These are phyloP conservation scores for Chymomyza fuscimana DNA, from an alignment of 2,888 invertebrate genomes.

Conservation along the genomic window DNA sequence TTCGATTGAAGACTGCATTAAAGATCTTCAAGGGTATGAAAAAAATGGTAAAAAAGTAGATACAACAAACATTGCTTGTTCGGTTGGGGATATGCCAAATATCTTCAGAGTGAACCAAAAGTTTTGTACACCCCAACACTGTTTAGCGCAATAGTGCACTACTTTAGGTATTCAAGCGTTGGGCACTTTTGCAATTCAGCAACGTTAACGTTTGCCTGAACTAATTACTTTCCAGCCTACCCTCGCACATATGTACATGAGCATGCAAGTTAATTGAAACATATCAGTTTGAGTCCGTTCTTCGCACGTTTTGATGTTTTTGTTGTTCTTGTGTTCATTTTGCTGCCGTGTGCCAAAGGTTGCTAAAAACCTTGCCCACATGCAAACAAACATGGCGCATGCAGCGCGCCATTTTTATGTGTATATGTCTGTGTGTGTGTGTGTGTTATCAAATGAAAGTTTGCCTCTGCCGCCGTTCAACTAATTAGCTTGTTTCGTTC, in stretches of 20 bases:
- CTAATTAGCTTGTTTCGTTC: slow-evolving; percentile 38
- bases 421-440: background rate
- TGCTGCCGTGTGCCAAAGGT: slow-evolving; percentile 23
- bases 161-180: too few species aligned
- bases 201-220: too few species aligned
- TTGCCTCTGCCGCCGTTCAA: slow-evolving; percentile 7
- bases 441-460: slow-evolving; percentile 8
- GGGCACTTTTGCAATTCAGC: too few species aligned
- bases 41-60: too few species aligned
- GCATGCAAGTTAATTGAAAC: slow-evolving; percentile 12
- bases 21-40: too few species aligned
- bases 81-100: too few species aligned
- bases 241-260: background rate
- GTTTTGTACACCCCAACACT: too few species aligned
- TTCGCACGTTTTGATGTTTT: background rate
- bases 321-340: background rate
- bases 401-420: background rate
- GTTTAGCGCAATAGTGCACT: too few species aligned
- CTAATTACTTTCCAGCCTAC: background rate
- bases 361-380: slow-evolving; percentile 15
- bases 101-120: too few species aligned
- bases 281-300: background rate
- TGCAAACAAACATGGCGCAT: slow-evolving; percentile 1
- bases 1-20: too few species aligned
- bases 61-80: too few species aligned